phyloP scores from a whole-genome alignment of 2,113 vertebrate genomes.

The Colinus virginianus region DNA sequence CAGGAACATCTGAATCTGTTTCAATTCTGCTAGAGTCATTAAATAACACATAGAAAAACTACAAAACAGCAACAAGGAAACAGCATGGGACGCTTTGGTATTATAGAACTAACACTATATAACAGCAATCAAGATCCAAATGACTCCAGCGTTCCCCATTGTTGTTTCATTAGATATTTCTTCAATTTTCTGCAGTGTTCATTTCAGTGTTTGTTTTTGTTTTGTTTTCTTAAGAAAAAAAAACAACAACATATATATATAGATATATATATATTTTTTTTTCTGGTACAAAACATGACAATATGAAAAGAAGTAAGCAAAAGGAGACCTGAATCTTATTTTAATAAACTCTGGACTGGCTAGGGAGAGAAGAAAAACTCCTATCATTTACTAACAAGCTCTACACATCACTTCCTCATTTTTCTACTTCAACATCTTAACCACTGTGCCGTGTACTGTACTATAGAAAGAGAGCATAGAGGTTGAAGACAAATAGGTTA shows the following conservation, averaged over 20 bases:
- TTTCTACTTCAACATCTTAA: conserved; percentile 59
- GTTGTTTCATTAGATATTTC: conserved; percentile 42
- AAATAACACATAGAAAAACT: conserved; percentile 38
- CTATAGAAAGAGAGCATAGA: conserved; percentile 56
- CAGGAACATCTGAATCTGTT: not conserved
- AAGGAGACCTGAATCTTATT: conserved; percentile 22
- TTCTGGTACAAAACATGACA: not conserved
- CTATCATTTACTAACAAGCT: conserved; percentile 45
- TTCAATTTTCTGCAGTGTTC: conserved; percentile 21
- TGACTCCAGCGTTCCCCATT: not conserved
- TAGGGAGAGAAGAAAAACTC: conserved; percentile 31
- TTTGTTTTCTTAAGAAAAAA: not conserved
- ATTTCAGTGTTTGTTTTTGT: not conserved
- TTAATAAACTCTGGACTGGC: conserved; percentile 30
- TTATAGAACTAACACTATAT: conserved; percentile 54
- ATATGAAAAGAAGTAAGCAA: conserved; percentile 23
- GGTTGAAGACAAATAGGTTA: conserved; percentile 38
- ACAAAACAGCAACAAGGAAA: conserved; percentile 50
- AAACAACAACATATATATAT: not conserved
- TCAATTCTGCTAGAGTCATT: conserved; percentile 13
- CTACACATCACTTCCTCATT: conserved; percentile 37
- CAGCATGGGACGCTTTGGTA: conserved; percentile 59
- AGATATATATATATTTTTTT: not conserved
- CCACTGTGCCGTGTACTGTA: conserved; percentile 21
- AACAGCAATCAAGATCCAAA: conserved; percentile 8